A percentile compares a stretch with the other conserved stretches of the same genome.
phyloP scores from a whole-genome alignment of 1,140 invertebrate species.

The Drosophila mojavensis region DNA sequence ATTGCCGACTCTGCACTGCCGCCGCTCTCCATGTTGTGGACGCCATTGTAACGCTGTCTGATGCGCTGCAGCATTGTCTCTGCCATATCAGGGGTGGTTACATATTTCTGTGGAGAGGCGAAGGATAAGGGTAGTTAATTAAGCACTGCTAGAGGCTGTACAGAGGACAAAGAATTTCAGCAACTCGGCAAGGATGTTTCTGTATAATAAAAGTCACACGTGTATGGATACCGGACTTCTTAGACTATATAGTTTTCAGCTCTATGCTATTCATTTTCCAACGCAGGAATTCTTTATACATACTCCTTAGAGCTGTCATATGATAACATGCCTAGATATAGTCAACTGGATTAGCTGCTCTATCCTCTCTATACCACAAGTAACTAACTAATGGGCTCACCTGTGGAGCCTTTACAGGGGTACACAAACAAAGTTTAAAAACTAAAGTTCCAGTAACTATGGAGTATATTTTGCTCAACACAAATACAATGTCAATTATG shows the following conservation, averaged over 20 bases:
- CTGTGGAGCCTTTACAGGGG: not conserved
- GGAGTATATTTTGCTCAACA: not conserved
- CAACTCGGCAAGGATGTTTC: too few species aligned
- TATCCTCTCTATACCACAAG: too few species aligned
- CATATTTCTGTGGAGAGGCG: conserved; percentile 60
- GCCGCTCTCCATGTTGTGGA: conserved; percentile 55
- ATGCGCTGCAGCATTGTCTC: conserved; percentile 72
- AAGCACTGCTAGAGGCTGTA: not conserved
- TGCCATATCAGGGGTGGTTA: conserved; percentile 79
- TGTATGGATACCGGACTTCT: too few species aligned
- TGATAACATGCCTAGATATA: too few species aligned
- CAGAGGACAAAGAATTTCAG: too few species aligned
- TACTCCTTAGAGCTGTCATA: too few species aligned
- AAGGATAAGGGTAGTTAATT: not conserved
- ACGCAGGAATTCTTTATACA: too few species aligned
- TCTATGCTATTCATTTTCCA: too few species aligned
- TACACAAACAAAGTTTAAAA: not conserved
- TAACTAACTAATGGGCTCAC: not conserved
- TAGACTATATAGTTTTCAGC: too few species aligned
- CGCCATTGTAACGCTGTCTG: conserved; percentile 65
- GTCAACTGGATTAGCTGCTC: too few species aligned
- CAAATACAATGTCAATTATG: not conserved
- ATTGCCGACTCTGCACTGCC: conserved; percentile 84
- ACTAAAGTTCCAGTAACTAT: not conserved
- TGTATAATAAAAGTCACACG: too few species aligned